Evolutionary conservation across 2,113 vertebrate species (phyloP), one percentile per base, ranked within the genome.

Genomic region (Onychostruthus taczanowskii): DNA sequence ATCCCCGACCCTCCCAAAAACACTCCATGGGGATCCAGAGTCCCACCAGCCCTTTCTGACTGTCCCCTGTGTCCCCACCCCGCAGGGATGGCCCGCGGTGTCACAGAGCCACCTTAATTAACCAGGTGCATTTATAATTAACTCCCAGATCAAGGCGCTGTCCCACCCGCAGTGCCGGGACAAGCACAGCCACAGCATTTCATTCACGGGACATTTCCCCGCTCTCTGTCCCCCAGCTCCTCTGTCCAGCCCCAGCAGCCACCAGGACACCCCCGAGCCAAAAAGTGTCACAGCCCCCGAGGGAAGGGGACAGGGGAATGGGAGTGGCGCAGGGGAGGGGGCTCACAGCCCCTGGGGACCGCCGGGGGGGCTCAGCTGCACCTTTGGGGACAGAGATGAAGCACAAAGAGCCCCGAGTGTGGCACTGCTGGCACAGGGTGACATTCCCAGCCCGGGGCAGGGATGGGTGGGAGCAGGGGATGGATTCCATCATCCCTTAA

Each of bases 151-250:
- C 50, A 16, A 10, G 92, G 82, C 96, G 26, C 35, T 28, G 78
- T 49, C 13, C 39, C 55, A 78, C 11, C 83, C 86, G 35, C 85
- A 26, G 86, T 2, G 47, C 2, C 56, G 7, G 58, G 76, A 4
- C 27, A 28, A 28, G 27, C 93, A 77, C 79, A 53, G 59, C 21
- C 50, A 17, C 73, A 19, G 35, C 68, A 64, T 82, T 75, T 30
- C 69, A 64, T 82, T 75, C 24, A 62, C 92, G 89, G 79, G 72
- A 92, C 82, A 76, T 76, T 87, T 73, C 10, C 90, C 92, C 73
- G 47, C 58, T 53, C 33, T 16, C 22, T 68, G 46, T 39, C 14
- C 81, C 80, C 50, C 50, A 69, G 82, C 47, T n/a, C 73, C 14
- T 1, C 35, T 41, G 55, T 50, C 85, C 73, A 31, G 46, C 9